Percentiles rank a stretch among this genome's conserved stretches.
Conservation (phyloP, 2,888 invertebrate genomes). For the Ornithoptera priamus region DNA sequence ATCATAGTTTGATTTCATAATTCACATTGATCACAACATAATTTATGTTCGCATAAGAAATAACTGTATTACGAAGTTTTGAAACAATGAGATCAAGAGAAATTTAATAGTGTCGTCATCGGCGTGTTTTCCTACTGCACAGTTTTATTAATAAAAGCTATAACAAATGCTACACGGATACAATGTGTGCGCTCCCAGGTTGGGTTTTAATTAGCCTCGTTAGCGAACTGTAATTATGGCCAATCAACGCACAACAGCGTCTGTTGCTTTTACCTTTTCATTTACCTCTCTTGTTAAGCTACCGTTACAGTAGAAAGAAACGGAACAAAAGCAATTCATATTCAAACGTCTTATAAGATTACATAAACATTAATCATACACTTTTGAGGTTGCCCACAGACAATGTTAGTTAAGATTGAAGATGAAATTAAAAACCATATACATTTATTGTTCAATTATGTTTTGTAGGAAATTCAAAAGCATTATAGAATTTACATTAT, state of each 20-base stretch:
- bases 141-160: slow-evolving; percentile 7
- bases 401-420: slow-evolving; percentile 1
- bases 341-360: slow-evolving; percentile 2
- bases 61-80: background rate
- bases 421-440: background rate
- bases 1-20: too few species aligned
- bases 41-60: too few species aligned
- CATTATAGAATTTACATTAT: background rate
- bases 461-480: background rate
- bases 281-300: slow-evolving; percentile 4
- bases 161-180: slow-evolving; percentile 3
- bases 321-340: slow-evolving; percentile 6
- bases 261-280: slow-evolving; percentile 13
- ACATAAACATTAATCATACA: background rate
- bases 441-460: background rate
- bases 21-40: too few species aligned
- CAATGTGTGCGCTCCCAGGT: slow-evolving; percentile 2
- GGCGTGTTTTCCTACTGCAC: background rate
- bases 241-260: slow-evolving; percentile 2
- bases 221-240: slow-evolving; percentile 7
- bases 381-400: background rate
- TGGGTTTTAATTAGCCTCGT: slow-evolving; percentile 13
- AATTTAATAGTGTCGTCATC: background rate
- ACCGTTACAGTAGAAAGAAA: slow-evolving; percentile 9
- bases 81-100: background rate